Percentiles rank a stretch among this genome's conserved stretches.
These are phyloP conservation scores for Turritopsis rubra DNA, from an alignment of 30 jellyfish, hydroid and myxozoan genomes.

Conservation along the genomic window DNA sequence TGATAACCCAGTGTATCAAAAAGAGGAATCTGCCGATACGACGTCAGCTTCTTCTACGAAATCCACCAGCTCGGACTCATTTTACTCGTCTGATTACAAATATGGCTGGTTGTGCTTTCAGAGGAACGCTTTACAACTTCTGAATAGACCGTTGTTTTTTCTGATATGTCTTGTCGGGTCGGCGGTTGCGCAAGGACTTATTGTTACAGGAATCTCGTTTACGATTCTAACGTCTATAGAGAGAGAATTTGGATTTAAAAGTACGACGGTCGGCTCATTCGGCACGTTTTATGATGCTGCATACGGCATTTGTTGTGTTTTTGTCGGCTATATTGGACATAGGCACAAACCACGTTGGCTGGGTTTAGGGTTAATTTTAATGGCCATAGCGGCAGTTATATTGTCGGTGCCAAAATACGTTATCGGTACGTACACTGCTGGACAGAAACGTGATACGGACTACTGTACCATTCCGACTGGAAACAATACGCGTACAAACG, in stretches of 20 bases:
- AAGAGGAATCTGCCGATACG: background rate
- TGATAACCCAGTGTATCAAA: slow-evolving; percentile 2
- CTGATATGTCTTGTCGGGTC: slow-evolving; percentile 38
- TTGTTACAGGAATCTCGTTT: slow-evolving; percentile 77
- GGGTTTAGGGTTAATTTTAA: slow-evolving; percentile 63
- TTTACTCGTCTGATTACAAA: slow-evolving; percentile 26
- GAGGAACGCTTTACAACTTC: slow-evolving; percentile 36
- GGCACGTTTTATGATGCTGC: slow-evolving; percentile 77
- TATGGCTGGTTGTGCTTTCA: slow-evolving; percentile 69
- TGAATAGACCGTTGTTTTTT: slow-evolving; percentile 64
- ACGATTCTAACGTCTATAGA: slow-evolving; percentile 71
- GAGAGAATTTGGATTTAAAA: slow-evolving; percentile 73
- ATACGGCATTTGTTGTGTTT: slow-evolving; percentile 64
- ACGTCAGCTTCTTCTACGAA: background rate
- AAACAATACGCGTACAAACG: slow-evolving; percentile 1
- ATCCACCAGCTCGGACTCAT: slow-evolving; percentile 9
- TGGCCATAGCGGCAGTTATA: slow-evolving; percentile 68
- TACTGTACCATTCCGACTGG: slow-evolving; percentile 34
- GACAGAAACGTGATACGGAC: slow-evolving; percentile 58
- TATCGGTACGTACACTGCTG: slow-evolving; percentile 68
- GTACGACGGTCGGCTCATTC: slow-evolving; percentile 65
- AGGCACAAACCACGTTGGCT: slow-evolving; percentile 60
- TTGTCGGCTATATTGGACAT: slow-evolving; percentile 76
- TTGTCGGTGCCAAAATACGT: slow-evolving; percentile 71
- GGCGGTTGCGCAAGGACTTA: slow-evolving; percentile 80